Conservation (phyloP, 1,140 invertebrate genomes). For the Orussus abietinus region DNA sequence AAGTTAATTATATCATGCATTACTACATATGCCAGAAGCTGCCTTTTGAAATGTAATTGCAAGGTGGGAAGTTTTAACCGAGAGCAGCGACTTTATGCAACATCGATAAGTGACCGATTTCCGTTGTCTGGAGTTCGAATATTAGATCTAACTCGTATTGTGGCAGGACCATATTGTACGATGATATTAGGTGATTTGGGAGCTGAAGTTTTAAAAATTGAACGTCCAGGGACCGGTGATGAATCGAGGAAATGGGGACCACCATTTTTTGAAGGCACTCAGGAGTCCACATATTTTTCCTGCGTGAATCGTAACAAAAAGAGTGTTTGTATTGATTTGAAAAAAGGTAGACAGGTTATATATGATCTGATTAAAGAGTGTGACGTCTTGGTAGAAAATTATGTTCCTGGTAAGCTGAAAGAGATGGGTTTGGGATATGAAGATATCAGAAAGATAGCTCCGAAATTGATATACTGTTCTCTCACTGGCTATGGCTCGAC, state of each 20-base stretch:
- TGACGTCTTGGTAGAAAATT: constrained; percentile 94
- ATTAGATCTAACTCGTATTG: constrained; percentile 79
- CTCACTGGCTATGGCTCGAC: constrained; percentile 86
- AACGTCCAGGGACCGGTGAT: constrained; percentile 77
- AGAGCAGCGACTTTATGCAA: not conserved
- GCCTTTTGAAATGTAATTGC: not conserved
- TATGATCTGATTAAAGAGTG: constrained; percentile 68
- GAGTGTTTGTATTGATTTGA: constrained; percentile 86
- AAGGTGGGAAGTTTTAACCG: not conserved
- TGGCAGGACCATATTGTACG: constrained; percentile 74
- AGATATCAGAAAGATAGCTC: constrained; percentile 66
- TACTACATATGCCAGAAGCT: not conserved
- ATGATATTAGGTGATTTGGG: constrained; percentile 93
- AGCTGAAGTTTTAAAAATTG: constrained; percentile 91
- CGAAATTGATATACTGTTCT: constrained; percentile 88
- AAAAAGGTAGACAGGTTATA: constrained; percentile 72
- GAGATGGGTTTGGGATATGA: constrained; percentile 78
- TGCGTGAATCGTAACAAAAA: constrained; percentile 94
- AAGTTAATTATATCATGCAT: not conserved
- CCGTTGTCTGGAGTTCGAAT: constrained; percentile 67
- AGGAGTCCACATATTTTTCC: constrained; percentile 81
- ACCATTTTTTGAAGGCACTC: constrained; percentile 72
- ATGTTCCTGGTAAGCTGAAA: constrained; percentile 84
- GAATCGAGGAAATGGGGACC: constrained; percentile 91
- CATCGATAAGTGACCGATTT: constrained; percentile 22